Percentiles rank a stretch among this genome's conserved stretches.
Evolutionary conservation across 2,888 invertebrate genomes (phyloP).

Genomic region (Campopleginae sp.): DNA sequence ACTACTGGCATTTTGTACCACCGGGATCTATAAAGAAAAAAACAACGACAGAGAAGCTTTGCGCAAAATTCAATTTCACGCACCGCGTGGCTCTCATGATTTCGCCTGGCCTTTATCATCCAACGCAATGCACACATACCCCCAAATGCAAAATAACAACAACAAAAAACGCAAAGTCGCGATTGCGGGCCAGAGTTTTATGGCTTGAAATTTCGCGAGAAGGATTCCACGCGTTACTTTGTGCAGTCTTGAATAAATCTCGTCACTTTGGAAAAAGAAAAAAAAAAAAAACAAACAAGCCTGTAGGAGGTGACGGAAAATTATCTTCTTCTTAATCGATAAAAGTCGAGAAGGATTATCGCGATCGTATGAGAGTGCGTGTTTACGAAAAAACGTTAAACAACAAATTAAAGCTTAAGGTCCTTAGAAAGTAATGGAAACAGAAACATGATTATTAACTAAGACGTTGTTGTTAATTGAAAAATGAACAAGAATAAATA

Average conservation of each 20-base stretch:
- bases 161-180: not conserved
- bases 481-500: conserved; percentile 30
- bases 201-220: not conserved
- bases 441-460: conserved; percentile 80
- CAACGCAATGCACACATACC: conserved; percentile 52
- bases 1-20: conserved; percentile 23
- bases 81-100: conserved; percentile 72
- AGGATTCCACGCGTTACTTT: not conserved
- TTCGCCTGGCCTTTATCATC: conserved; percentile 64
- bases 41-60: conserved; percentile 46
- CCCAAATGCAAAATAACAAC: not conserved
- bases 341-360: conserved; percentile 63
- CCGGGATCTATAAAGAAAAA: not conserved
- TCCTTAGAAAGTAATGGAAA: conserved; percentile 80
- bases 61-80: conserved; percentile 79
- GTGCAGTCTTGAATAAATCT: not conserved
- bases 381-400: conserved; percentile 56
- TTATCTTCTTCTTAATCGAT: conserved; percentile 72
- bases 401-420: conserved; percentile 72
- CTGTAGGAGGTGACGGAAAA: not conserved
- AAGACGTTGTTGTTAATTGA: conserved; percentile 79
- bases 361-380: conserved; percentile 33
- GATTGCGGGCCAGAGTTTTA: not conserved
- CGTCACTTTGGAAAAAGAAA: not conserved
- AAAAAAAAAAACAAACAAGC: not conserved